Conservation (phyloP, 2,797 vertebrate genomes). For the Phataginus tricuspis region DNA sequence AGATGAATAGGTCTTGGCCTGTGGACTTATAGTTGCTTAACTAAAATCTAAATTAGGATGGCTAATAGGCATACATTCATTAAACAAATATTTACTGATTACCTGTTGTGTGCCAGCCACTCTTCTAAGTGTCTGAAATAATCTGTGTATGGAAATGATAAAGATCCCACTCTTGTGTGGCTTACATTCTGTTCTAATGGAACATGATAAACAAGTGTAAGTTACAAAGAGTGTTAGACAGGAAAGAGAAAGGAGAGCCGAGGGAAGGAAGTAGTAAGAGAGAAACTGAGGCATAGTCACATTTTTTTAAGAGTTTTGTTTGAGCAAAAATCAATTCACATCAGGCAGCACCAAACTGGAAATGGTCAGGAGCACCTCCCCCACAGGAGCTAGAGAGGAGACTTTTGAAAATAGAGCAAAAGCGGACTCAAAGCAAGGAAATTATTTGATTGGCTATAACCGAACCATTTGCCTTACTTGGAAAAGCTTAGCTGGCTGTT, state of each 20-base stretch:
- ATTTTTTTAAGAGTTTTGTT: background rate
- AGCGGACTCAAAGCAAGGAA: background rate
- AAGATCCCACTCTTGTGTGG: background rate
- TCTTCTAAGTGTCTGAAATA: background rate
- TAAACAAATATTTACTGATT: constrained; percentile 41
- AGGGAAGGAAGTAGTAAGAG: background rate
- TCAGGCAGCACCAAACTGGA: background rate
- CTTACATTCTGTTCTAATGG: background rate
- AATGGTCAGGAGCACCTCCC: background rate
- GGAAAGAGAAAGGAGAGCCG: background rate
- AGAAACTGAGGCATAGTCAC: background rate
- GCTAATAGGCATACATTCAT: background rate
- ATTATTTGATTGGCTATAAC: background rate
- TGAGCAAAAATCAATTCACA: background rate
- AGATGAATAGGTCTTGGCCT: constrained; percentile 9
- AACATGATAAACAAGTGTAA: background rate
- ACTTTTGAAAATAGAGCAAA: background rate
- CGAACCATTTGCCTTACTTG: background rate
- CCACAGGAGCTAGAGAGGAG: background rate
- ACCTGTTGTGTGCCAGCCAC: background rate
- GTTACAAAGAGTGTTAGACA: background rate
- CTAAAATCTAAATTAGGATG: constrained; percentile 47
- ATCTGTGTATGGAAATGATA: background rate
- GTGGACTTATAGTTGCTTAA: background rate
- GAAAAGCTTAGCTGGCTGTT: background rate